Evolutionary conservation across 2,888 invertebrate genomes (phyloP), one percentile per base, ranked within the genome.

Genomic region (Prionchulus punctatus): DNA sequence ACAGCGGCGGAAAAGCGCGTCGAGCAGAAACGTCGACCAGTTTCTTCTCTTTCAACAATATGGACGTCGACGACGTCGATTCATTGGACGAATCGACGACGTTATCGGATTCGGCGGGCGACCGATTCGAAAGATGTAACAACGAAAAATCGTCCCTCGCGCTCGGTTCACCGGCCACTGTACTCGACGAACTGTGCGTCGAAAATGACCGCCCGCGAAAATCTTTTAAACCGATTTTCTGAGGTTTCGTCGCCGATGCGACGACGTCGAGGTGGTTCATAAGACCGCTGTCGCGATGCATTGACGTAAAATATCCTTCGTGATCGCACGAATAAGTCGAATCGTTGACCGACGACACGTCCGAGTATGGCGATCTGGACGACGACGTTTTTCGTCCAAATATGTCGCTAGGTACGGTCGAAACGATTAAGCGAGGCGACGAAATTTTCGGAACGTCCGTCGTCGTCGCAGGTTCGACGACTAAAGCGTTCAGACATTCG

Each of bases 291-390:
- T 94, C 92, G 79, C 88, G 83, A 73, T 94, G 91, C 77, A 94
- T 94, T 25, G 91, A 91, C 1, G 94, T 94, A 72, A 90, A 94
- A 72, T 92, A 94, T 4, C 94, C 94, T 74, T 94, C 94, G 1
- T 90, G 90, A 70, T 94, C 94, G 69, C 91, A 87, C 1, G 91
- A 91, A 72, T 89, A 91, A 58, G 88, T 85, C 1, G 89, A 89
- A 64, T 85, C 57, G 15, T 15, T 57, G 25, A 23, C 36, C 3
- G 26, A 15, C 26, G 55, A 55, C 26, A 7, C 23, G 12, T 53
- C 52, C 12, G 54, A 30, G 23, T 55, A 15, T 21, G 47, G 47
- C 4, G 47, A 45, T 7, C 4, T 18, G 15, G 7, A 7, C 47
- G 47, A 45, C 23, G 47, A 7, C 7, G 12, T 36, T 18, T 7